Evolutionary conservation across 2,113 vertebrate species (phyloP), one percentile per base, ranked within the genome.

Genomic region (Furnarius figulus): DNA sequence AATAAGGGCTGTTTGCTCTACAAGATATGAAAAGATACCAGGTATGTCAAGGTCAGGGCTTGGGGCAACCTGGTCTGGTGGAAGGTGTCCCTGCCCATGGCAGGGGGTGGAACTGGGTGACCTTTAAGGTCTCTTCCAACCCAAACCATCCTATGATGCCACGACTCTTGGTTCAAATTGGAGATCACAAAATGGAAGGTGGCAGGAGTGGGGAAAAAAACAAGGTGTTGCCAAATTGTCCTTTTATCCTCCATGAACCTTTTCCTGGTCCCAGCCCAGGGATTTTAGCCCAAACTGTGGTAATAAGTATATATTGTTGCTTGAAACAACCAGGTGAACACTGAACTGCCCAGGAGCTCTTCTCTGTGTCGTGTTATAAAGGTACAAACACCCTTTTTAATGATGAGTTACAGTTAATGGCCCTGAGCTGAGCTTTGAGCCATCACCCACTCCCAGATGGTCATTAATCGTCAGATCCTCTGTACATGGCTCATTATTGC

Each of bases 391-490:
- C 42, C 19, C 14, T 49, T 89, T 89, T 91, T 91, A 88, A 80
- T 2, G 42, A 55, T 18, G 72, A 85, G 39, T 5, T 88, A 74
- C 35, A 86, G 35, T 75, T 93, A 83, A 59, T 75, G 72, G 78
- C 67, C 85, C 72, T 86, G 72, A 93, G 56, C 83, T 89, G 68
- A 2, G 6, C 65, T 94, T 68, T 67, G 63, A 90, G 76, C 52
- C 80, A 49, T 71, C 88, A 42, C 61, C 68, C 37, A 39, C 40
- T 94, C 61, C 65, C 37, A 74, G 65, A 63, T 63, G 39, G 72
- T 86, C 72, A 49, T 78, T 88, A 94, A 49, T 59, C 72, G 85
- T 92, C 35, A 49, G 59, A 58, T 89, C 39, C 35, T 79, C 72
- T 23, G 15, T 42, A 9, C 10, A 2, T 49, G 72, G 10, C 30